Base-by-base conservation (phyloP, 2,113 vertebrate species). In the Dendropsophus ebraccatus region DNA sequence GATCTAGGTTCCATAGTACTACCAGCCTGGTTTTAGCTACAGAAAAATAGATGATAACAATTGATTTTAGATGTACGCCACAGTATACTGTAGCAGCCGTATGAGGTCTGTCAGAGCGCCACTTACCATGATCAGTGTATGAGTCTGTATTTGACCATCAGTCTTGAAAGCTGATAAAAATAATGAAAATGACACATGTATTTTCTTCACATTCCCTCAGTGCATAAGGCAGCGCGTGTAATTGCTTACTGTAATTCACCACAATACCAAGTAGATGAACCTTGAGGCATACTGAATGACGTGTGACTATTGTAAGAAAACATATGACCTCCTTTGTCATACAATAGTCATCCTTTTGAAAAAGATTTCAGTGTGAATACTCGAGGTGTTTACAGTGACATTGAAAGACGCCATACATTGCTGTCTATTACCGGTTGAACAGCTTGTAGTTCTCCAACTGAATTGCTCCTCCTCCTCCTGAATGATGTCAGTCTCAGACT, bases 121-220 rank as follows among this genome's bases (percentile, higher is more conserved):
- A 54, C n/a, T 28, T 8, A 5, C 28, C 47, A 19, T 30, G 25
- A 30, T 62, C n/a, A 11, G 41, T 17, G 30, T 21, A 14, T 73
- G 67, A 73, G 45, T 83, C 47, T 37, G 69, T 56, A 45, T 83
- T 54, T 83, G 65, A 73, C 41, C 81, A 82, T 70, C 67, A 83
- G 58, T 74, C 32, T 23, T 74, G 50, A 74, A 49, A 70, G 54
- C 69, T 45, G 32, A 74, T 28, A 56, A 45, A 28, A 56, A 56
- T 83, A 73, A 83, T 83, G 6, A 60, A 72, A 10, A 83, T 83
- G 82, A 83, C 82, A 74, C 69, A 74, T 83, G 13, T 58, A 30
- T 74, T 73, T 56, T 30, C 60, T 73, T 74, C 25, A 25, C 45
- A 37, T 83, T 54, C 35, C 19, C 35, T 28, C 19, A 25, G 76